These are phyloP conservation scores for Brenthis hecate DNA, from an alignment of 2,888 invertebrate genomes.

Conservation along the genomic window DNA sequence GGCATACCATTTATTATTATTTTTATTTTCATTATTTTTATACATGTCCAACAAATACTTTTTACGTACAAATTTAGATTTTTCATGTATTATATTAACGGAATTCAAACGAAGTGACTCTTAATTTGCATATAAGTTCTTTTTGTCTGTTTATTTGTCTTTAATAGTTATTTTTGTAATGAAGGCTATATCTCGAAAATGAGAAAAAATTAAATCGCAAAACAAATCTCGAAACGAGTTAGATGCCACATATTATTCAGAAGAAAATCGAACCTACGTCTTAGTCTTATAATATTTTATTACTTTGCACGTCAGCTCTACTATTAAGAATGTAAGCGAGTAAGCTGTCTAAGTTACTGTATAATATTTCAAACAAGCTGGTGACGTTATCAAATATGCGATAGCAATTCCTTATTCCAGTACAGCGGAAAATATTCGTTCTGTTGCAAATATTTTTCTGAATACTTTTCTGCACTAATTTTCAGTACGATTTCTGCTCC, in stretches of 20 bases:
- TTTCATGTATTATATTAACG: too few species aligned
- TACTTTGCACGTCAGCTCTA: background rate
- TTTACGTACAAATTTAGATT: too few species aligned
- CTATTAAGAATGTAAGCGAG: conserved; percentile 1
- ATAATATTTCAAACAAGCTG: conserved; percentile 29
- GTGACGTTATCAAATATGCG: conserved; percentile 36
- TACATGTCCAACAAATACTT: too few species aligned
- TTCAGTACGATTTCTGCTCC: conserved; percentile 9
- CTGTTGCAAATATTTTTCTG: conserved; percentile 8
- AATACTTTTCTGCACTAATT: conserved; percentile 14
- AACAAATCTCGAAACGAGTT: too few species aligned
- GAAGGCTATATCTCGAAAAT: too few species aligned
- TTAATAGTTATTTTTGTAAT: too few species aligned
- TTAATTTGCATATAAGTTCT: too few species aligned
- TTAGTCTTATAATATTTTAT: background rate
- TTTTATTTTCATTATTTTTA: too few species aligned
- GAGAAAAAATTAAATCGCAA: too few species aligned
- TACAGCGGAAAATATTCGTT: conserved; percentile 16
- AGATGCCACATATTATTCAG: background rate
- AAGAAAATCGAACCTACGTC: background rate
- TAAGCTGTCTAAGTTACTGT: background rate
- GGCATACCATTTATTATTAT: too few species aligned
- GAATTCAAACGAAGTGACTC: too few species aligned
- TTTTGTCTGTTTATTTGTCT: too few species aligned
- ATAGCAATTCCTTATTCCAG: conserved; percentile 29